Conservation (phyloP, 1,140 invertebrate species). For the Chymomyza costata region DNA sequence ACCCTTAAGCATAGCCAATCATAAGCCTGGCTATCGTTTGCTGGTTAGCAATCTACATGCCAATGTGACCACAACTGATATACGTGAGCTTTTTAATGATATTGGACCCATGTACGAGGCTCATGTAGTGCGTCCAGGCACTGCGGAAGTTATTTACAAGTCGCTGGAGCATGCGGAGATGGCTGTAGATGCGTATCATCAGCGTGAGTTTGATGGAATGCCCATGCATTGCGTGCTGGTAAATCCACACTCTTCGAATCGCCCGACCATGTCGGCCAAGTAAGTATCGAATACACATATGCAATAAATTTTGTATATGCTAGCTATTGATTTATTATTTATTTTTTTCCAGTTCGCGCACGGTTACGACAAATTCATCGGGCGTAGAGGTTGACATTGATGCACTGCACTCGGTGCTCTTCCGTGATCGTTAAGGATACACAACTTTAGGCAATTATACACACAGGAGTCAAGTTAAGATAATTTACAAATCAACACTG, state of each 20-base stretch:
- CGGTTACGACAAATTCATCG: conserved; percentile 57
- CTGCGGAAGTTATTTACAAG: conserved; percentile 93
- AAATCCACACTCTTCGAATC: conserved; percentile 81
- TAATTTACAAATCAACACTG: too few relatives aligned
- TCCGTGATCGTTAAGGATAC: conserved; percentile 43
- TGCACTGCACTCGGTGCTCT: conserved; percentile 60
- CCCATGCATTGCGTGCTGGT: conserved; percentile 88
- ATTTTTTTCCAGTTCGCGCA: conserved; percentile 35
- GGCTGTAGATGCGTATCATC: conserved; percentile 94
- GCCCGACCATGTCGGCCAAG: conserved; percentile 77
- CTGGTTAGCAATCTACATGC: conserved; percentile 91
- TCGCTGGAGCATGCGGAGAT: conserved; percentile 88
- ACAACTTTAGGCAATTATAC: conserved; percentile 6
- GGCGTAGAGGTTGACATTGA: conserved; percentile 62
- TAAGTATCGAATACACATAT: conserved; percentile 4
- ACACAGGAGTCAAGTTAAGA: conserved; percentile 1
- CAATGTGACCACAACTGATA: conserved; percentile 91
- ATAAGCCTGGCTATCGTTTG: conserved; percentile 81
- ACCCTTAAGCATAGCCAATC: conserved; percentile 33
- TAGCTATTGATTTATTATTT: not conserved
- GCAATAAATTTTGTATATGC: conserved; percentile 15
- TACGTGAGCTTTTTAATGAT: conserved; percentile 95
- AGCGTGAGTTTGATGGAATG: conserved; percentile 90
- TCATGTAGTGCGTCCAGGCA: conserved; percentile 88
- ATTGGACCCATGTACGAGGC: conserved; percentile 90